Percentiles rank a stretch among this genome's conserved stretches.
phyloP scores from a whole-genome alignment of 1,140 invertebrate species.

The Drosophila ambigua region DNA sequence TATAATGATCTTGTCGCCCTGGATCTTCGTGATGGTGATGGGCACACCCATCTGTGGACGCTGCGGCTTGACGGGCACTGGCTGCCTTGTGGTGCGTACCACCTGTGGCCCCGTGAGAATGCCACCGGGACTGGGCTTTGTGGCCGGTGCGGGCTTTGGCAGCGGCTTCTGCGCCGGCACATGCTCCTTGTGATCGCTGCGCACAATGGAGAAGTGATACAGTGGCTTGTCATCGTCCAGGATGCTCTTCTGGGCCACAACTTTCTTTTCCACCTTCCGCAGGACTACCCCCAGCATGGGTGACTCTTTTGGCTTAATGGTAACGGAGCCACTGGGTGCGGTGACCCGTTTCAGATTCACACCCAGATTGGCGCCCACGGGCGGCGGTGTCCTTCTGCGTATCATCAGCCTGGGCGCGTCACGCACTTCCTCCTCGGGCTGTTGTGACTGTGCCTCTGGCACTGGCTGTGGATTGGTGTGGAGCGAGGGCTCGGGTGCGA shows the following conservation, averaged over 20 bases:
- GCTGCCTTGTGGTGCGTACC: slow-evolving; percentile 36
- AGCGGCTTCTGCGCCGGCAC: slow-evolving; percentile 67
- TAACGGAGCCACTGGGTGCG: slow-evolving; percentile 66
- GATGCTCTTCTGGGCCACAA: slow-evolving; percentile 74
- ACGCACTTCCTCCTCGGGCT: slow-evolving; percentile 55
- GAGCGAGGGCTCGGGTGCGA: slow-evolving; percentile 65
- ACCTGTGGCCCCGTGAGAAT: slow-evolving; percentile 75
- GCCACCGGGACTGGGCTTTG: slow-evolving; percentile 66
- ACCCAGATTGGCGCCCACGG: slow-evolving; percentile 74
- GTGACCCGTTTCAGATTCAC: slow-evolving; percentile 71
- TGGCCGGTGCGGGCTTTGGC: slow-evolving; percentile 66
- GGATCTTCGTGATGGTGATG: slow-evolving; percentile 81
- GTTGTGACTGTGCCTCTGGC: not conserved
- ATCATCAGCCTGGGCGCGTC: slow-evolving; percentile 74
- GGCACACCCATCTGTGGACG: slow-evolving; percentile 69
- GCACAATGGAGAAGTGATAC: slow-evolving; percentile 79
- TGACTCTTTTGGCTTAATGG: slow-evolving; percentile 73
- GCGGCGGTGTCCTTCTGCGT: slow-evolving; percentile 78
- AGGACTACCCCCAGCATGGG: slow-evolving; percentile 81
- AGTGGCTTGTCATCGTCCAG: slow-evolving; percentile 80
- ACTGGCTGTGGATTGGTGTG: slow-evolving; percentile 55
- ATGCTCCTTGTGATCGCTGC: slow-evolving; percentile 71
- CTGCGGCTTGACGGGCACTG: slow-evolving; percentile 54
- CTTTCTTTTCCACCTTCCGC: slow-evolving; percentile 77
- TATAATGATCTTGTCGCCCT: slow-evolving; percentile 83